phyloP scores from a whole-genome alignment of 2,888 invertebrate genomes.

The Dryococelus australis region DNA sequence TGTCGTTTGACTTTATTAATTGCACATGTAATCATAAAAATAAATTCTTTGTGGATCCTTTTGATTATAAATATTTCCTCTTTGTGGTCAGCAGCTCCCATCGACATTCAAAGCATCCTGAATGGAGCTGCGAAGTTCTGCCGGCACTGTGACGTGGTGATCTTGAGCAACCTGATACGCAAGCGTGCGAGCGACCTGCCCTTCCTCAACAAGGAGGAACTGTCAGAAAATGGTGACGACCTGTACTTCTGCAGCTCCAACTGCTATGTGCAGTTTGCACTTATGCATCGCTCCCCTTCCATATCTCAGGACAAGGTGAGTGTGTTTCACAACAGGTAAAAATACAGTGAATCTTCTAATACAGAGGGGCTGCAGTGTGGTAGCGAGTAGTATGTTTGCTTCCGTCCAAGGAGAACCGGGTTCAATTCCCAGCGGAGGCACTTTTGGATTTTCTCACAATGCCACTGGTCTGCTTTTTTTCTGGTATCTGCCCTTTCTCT shows the following conservation, averaged over 20 bases:
- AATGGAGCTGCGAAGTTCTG: slow-evolving; percentile 92
- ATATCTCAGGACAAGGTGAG: slow-evolving; percentile 66
- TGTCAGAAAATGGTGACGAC: slow-evolving; percentile 72
- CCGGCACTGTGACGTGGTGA: slow-evolving; percentile 92
- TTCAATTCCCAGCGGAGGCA: too few species aligned
- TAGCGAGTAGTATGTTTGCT: too few species aligned
- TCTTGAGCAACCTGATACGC: slow-evolving; percentile 79
- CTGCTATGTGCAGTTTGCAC: slow-evolving; percentile 87
- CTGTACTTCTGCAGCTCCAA: slow-evolving; percentile 87
- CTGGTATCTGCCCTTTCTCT: too few species aligned
- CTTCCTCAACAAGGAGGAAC: slow-evolving; percentile 62
- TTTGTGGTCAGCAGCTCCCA: slow-evolving; percentile 63
- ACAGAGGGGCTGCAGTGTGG: too few species aligned
- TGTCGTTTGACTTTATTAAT: too few species aligned
- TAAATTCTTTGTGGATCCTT: too few species aligned
- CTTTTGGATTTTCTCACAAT: too few species aligned
- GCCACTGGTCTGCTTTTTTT: slow-evolving; percentile 8
- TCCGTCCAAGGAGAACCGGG: too few species aligned
- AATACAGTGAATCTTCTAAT: not conserved
- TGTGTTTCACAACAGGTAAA: not conserved
- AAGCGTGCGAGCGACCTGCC: slow-evolving; percentile 68
- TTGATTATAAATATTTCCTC: not conserved
- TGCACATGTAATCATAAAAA: too few species aligned
- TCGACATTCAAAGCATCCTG: slow-evolving; percentile 90
- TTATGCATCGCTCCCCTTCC: slow-evolving; percentile 67